Evolutionary conservation across 2,797 vertebrate genomes (phyloP).

Genomic region (Scleropages formosus): DNA sequence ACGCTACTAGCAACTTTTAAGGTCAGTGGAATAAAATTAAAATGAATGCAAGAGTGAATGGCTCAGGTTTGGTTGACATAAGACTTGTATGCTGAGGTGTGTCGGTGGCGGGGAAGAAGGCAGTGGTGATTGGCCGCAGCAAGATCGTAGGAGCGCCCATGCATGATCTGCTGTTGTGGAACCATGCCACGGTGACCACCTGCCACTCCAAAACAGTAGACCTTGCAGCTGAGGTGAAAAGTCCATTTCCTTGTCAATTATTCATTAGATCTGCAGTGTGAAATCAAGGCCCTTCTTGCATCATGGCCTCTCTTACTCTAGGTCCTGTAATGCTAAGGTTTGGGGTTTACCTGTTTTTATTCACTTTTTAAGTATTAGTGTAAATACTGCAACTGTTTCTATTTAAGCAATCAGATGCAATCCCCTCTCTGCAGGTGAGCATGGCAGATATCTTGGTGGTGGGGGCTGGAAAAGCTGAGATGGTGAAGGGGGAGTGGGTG

Average conservation of each 20-base stretch:
- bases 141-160: slow-evolving; percentile 97
- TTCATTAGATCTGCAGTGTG: neutral
- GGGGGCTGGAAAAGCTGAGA: slow-evolving; percentile 88
- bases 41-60: neutral
- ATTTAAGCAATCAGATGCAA: neutral
- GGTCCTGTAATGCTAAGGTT: too few species aligned
- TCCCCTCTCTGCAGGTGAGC: slow-evolving; percentile 69
- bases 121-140: slow-evolving; percentile 92
- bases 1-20: neutral
- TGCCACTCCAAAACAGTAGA: slow-evolving; percentile 91
- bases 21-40: neutral
- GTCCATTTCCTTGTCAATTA: neutral
- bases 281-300: too few species aligned
- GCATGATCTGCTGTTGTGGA: slow-evolving; percentile 95
- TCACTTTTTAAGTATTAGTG: too few species aligned
- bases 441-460: slow-evolving; percentile 94
- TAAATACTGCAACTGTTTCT: neutral
- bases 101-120: slow-evolving; percentile 83
- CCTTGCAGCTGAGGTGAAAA: slow-evolving; percentile 80
- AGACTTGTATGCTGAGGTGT: slow-evolving; percentile 66
- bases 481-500: slow-evolving; percentile 96
- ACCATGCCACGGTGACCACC: slow-evolving; percentile 91
- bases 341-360: neutral
- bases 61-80: neutral
- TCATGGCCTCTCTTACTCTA: too few species aligned